These are phyloP conservation scores for Liopterus haemorrhoidalis DNA, from an alignment of 2,888 invertebrate genomes.

Conservation along the genomic window DNA sequence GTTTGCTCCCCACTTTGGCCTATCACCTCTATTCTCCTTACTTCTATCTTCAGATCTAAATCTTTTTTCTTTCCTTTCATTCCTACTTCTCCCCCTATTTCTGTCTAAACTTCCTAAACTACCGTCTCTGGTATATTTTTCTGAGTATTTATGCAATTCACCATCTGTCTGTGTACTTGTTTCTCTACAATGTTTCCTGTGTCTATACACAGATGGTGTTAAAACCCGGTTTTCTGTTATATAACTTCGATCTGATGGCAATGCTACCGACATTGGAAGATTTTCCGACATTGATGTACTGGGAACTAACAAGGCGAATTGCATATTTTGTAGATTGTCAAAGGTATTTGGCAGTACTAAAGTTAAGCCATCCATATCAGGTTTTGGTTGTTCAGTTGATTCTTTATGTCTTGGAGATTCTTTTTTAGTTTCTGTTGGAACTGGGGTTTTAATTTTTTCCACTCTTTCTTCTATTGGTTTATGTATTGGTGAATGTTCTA, in stretches of 20 bases:
- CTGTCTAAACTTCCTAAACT: conserved; percentile 49
- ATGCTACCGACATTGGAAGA: conserved; percentile 39
- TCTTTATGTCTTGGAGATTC: conserved; percentile 10
- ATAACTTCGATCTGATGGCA: conserved; percentile 33
- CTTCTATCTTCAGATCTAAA: conserved; percentile 51
- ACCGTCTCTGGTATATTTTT: conserved; percentile 39
- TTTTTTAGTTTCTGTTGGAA: background rate
- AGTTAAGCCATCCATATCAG: conserved; percentile 40
- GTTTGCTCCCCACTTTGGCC: conserved; percentile 72
- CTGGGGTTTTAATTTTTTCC: conserved; percentile 2
- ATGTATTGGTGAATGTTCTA: conserved; percentile 11
- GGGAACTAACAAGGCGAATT: conserved; percentile 57
- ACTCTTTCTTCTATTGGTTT: background rate
- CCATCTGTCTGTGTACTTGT: conserved; percentile 66
- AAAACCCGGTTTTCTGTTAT: conserved; percentile 49
- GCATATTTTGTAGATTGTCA: conserved; percentile 49
- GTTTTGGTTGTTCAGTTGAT: conserved; percentile 3
- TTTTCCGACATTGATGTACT: conserved; percentile 38
- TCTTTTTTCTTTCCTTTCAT: conserved; percentile 51
- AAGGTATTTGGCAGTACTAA: conserved; percentile 45
- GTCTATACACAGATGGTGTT: conserved; percentile 53
- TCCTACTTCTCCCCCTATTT: conserved; percentile 45
- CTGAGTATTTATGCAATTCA: too few species aligned
- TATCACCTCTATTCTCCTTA: conserved; percentile 53
- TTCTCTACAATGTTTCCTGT: conserved; percentile 51